A percentile compares a stretch with the other conserved stretches of the same genome.
These are phyloP conservation scores for Eupeodes corollae DNA, from an alignment of 1,140 invertebrate species.

Conservation along the genomic window DNA sequence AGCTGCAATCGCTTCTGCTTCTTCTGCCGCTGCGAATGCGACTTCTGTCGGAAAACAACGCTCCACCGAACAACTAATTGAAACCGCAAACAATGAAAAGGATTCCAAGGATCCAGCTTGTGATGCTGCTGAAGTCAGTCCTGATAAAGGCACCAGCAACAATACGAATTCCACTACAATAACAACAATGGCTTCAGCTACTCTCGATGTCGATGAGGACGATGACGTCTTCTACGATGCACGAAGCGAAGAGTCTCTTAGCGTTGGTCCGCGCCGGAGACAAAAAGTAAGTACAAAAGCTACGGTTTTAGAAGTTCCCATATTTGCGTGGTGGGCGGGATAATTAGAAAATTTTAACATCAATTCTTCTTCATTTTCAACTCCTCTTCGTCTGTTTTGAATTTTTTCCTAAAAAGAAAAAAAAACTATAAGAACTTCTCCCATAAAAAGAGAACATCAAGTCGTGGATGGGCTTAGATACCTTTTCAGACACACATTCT, in stretches of 20 bases:
- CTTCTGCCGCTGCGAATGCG: background rate
- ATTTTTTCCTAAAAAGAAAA: no score
- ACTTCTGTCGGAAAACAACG: constrained; percentile 10
- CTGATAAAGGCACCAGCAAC: constrained; percentile 2
- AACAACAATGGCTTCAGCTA: constrained; percentile 30
- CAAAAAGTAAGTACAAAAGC: background rate
- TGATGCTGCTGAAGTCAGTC: background rate
- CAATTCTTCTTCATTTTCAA: no score
- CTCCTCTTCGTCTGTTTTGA: no score
- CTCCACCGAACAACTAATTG: constrained; percentile 13
- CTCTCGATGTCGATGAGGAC: constrained; percentile 20
- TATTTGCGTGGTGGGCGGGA: no score
- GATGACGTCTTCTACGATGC: constrained; percentile 34
- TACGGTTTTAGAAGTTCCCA: background rate
- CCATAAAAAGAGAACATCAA: no score
- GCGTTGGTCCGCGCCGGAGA: constrained; percentile 3
- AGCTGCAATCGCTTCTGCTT: background rate
- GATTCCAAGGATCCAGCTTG: constrained; percentile 1
- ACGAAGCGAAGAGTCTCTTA: constrained; percentile 24
- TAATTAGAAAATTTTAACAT: no score
- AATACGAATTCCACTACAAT: constrained; percentile 28
- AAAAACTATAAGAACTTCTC: no score
- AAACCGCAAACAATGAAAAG: constrained; percentile 8
- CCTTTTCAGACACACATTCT: no score
- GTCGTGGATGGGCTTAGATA: no score